phyloP scores from a whole-genome alignment of 2,888 invertebrate species.

The Nyleta sp. region DNA sequence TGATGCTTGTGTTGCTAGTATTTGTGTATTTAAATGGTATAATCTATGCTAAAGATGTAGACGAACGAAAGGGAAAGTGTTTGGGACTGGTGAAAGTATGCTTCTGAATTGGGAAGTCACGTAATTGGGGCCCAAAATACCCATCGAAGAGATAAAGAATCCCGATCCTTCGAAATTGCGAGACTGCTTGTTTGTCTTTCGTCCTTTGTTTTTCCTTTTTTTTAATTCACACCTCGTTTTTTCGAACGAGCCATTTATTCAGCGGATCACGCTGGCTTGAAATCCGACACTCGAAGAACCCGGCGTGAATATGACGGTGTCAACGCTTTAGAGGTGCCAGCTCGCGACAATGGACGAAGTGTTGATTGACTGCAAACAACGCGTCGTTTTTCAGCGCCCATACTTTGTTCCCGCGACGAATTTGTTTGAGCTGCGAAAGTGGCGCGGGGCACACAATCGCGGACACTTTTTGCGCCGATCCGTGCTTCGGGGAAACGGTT shows the following conservation, averaged over 20 bases:
- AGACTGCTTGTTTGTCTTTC: conserved; percentile 20
- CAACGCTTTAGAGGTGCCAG: conserved; percentile 80
- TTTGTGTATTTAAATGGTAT: no score
- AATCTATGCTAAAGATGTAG: no score
- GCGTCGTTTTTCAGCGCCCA: conserved; percentile 68
- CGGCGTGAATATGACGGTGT: conserved; percentile 82
- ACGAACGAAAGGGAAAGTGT: no score
- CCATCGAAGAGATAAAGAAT: no score
- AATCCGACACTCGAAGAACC: conserved; percentile 76
- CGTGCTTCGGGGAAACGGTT: neutral
- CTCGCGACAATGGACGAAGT: conserved; percentile 76
- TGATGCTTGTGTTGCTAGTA: no score
- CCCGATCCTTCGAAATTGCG: conserved; percentile 13
- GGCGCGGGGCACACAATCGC: conserved; percentile 45
- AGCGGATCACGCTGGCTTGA: conserved; percentile 71
- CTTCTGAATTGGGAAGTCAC: no score
- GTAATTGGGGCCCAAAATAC: no score
- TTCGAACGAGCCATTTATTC: conserved; percentile 59
- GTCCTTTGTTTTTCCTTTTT: conserved; percentile 26
- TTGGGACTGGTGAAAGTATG: no score
- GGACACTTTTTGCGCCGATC: conserved; percentile 48
- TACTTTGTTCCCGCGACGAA: conserved; percentile 64
- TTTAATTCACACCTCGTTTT: conserved; percentile 68
- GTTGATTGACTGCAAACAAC: conserved; percentile 81
- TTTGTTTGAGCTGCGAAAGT: conserved; percentile 59